These are phyloP conservation scores for Idaea biselata DNA, from an alignment of 2,888 invertebrate genomes.

Conservation along the genomic window DNA sequence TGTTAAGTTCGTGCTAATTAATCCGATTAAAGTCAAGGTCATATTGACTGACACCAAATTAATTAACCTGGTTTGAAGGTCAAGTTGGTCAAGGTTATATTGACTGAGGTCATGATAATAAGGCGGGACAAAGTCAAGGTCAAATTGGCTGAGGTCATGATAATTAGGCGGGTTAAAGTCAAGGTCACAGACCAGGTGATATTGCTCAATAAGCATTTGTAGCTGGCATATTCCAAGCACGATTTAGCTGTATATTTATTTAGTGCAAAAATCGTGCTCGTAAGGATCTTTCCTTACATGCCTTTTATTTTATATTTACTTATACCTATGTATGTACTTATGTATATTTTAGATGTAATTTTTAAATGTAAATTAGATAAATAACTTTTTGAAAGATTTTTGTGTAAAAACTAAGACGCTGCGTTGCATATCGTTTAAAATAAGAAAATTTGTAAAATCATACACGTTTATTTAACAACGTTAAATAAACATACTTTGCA, in stretches of 20 bases:
- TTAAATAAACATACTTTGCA: too few relatives aligned
- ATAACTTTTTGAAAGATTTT: background rate
- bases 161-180: background rate
- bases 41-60: background rate
- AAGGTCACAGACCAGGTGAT: slow-evolving; percentile 15
- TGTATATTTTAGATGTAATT: background rate
- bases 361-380: background rate
- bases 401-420: background rate
- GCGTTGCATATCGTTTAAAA: background rate
- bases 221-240: slow-evolving; percentile 7
- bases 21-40: background rate
- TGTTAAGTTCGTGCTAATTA: background rate
- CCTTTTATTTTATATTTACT: background rate
- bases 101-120: background rate
- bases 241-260: slow-evolving; percentile 2
- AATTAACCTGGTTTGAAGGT: background rate
- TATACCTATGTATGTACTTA: slow-evolving; percentile 1
- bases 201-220: slow-evolving; percentile 30
- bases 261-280: background rate
- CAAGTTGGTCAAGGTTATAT: background rate
- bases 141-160: background rate
- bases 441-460: background rate
- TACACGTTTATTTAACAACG: background rate
- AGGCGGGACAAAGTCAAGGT: background rate
- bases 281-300: background rate